Conservation (phyloP, 2,888 invertebrate species). For the Apomyelois bistriatella region DNA sequence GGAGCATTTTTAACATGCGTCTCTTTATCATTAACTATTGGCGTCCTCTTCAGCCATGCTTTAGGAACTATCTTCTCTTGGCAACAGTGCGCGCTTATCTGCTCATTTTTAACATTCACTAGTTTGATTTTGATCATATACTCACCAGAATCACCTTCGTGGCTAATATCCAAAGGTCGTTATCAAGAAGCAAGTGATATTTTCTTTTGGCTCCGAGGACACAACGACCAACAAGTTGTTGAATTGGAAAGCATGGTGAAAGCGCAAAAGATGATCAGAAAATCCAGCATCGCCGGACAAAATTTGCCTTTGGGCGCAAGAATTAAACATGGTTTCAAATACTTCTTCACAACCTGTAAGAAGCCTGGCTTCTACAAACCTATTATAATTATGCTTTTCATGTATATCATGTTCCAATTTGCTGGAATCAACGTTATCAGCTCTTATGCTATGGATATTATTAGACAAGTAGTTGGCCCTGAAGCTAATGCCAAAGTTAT, state of each 20-base stretch:
- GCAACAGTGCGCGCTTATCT: constrained; percentile 77
- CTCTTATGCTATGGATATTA: constrained; percentile 84
- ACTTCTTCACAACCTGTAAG: constrained; percentile 45
- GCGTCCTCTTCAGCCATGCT: constrained; percentile 81
- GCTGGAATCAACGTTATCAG: constrained; percentile 85
- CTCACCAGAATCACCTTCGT: constrained; percentile 83
- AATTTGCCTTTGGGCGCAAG: constrained; percentile 36
- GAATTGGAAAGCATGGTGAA: constrained; percentile 72
- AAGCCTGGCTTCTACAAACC: constrained; percentile 81
- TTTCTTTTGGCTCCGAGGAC: constrained; percentile 80
- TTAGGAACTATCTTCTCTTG: constrained; percentile 81
- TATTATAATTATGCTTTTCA: constrained; percentile 78
- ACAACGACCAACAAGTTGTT: constrained; percentile 47
- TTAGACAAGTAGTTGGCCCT: constrained; percentile 79
- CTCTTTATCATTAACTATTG: constrained; percentile 80
- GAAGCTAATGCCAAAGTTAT: constrained; percentile 81
- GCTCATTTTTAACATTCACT: constrained; percentile 70
- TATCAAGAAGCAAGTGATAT: constrained; percentile 77
- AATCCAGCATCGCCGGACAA: constrained; percentile 47
- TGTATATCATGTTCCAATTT: constrained; percentile 84
- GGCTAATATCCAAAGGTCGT: constrained; percentile 81
- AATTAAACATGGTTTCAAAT: constrained; percentile 39
- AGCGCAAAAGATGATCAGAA: constrained; percentile 56
- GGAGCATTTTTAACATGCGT: constrained; percentile 82
- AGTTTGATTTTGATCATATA: constrained; percentile 75